Conservation (phyloP, 2,888 invertebrate genomes). For the Apamea sordens region DNA sequence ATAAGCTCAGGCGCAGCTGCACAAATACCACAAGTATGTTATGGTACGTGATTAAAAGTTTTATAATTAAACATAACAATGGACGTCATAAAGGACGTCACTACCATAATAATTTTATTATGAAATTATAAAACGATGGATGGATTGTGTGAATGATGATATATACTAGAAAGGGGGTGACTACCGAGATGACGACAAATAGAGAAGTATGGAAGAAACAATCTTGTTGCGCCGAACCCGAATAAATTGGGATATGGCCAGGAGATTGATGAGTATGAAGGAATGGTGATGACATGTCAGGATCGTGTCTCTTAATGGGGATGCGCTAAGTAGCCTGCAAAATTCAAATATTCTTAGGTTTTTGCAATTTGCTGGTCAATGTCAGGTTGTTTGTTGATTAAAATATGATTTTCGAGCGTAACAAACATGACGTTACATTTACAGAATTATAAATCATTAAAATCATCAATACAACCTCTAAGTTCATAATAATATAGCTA, state of each 20-base stretch:
- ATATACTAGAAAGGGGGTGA: background rate
- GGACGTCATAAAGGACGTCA: background rate
- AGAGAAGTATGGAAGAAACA: background rate
- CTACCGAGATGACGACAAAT: background rate
- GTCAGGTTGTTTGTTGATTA: too few species aligned
- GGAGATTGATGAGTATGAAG: background rate
- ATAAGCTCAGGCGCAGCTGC: constrained; percentile 59
- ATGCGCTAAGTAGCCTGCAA: too few species aligned
- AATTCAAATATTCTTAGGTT: too few species aligned
- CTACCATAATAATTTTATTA: background rate
- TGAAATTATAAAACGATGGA: background rate
- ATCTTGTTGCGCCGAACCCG: background rate
- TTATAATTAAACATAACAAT: constrained; percentile 4
- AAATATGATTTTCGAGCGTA: too few species aligned
- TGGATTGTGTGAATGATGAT: background rate
- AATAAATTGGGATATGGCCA: too few species aligned
- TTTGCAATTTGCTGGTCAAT: too few species aligned
- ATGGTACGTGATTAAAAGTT: constrained; percentile 51
- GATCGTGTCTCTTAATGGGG: background rate
- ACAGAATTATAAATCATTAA: too few species aligned
- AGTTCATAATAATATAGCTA: too few species aligned
- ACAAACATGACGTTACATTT: too few species aligned
- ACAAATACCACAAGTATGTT: constrained; percentile 62
- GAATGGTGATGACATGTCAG: background rate
- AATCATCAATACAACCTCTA: too few species aligned